These are phyloP conservation scores for Phodopus roborovskii DNA, from an alignment of 2,113 vertebrate species.

Conservation along the genomic window DNA sequence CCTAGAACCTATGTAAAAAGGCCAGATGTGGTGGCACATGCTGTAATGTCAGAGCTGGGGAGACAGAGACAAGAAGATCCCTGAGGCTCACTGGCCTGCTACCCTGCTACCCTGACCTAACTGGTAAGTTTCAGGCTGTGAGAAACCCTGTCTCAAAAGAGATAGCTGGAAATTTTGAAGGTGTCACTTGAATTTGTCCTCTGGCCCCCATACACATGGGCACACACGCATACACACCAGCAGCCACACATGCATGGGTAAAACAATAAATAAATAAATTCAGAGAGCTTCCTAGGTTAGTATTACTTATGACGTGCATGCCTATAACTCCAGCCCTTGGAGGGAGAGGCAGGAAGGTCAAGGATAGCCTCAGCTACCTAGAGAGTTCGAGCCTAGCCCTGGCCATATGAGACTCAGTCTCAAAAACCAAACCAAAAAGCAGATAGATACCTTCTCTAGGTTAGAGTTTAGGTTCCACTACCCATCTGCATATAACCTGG, in stretches of 20 bases:
- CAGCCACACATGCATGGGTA: background rate
- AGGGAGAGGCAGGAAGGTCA: background rate
- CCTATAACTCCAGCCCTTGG: background rate
- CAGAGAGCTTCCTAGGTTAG: background rate
- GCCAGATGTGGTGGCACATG: background rate
- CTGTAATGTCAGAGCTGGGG: background rate
- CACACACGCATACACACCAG: background rate
- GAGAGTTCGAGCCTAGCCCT: background rate
- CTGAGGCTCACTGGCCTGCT: too few species aligned
- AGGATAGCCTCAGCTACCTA: background rate
- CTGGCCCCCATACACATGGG: too few species aligned
- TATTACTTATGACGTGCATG: too few species aligned
- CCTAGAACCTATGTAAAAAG: background rate
- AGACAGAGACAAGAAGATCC: background rate
- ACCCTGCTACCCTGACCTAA: too few species aligned
- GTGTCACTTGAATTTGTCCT: background rate
- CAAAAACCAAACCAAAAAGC: background rate
- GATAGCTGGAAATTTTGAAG: too few species aligned
- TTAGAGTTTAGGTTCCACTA: conserved; percentile 21
- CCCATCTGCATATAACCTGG: background rate
- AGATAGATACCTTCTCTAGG: background rate
- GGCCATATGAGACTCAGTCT: background rate
- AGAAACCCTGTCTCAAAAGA: background rate
- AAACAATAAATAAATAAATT: background rate
- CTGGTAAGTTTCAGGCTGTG: background rate